Percentiles rank a stretch among this genome's conserved stretches.
Evolutionary conservation across 1,140 invertebrate genomes (phyloP).

Genomic region (Anastrepha obliqua): DNA sequence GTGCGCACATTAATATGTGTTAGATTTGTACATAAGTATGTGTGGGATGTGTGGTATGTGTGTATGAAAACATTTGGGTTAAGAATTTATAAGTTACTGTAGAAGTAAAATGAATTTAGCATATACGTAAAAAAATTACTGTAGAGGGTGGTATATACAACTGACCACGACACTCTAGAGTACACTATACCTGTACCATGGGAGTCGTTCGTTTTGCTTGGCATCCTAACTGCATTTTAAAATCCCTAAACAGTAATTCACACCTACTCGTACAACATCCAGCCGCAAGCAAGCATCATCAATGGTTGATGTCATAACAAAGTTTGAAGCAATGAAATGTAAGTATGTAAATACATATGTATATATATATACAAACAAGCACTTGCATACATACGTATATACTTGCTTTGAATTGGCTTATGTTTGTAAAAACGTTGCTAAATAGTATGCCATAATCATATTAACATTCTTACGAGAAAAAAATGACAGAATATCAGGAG

Average conservation of each 20-base stretch:
- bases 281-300: slow-evolving; percentile 36
- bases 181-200: slow-evolving; percentile 74
- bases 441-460: too few relatives aligned
- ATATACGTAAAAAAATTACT: slow-evolving; percentile 70
- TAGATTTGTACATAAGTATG: too few relatives aligned
- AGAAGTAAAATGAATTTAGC: slow-evolving; percentile 22
- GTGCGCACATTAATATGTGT: too few relatives aligned
- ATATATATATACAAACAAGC: neutral
- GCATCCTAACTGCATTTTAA: slow-evolving; percentile 74
- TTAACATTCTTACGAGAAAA: too few relatives aligned
- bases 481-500: too few relatives aligned
- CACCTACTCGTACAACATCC: slow-evolving; percentile 62
- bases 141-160: slow-evolving; percentile 73
- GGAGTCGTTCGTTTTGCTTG: slow-evolving; percentile 72
- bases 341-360: neutral
- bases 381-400: neutral
- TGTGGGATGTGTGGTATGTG: neutral
- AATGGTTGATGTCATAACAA: slow-evolving; percentile 41
- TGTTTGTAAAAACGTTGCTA: too few relatives aligned
- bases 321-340: slow-evolving; percentile 3
- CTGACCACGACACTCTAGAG: slow-evolving; percentile 74
- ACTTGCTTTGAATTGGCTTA: neutral
- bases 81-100: neutral
- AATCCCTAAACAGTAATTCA: slow-evolving; percentile 75
- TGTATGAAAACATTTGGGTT: neutral